Percentiles rank a stretch among this genome's conserved stretches.
phyloP scores from a whole-genome alignment of 2,888 invertebrate species.

The Boloria selene region DNA sequence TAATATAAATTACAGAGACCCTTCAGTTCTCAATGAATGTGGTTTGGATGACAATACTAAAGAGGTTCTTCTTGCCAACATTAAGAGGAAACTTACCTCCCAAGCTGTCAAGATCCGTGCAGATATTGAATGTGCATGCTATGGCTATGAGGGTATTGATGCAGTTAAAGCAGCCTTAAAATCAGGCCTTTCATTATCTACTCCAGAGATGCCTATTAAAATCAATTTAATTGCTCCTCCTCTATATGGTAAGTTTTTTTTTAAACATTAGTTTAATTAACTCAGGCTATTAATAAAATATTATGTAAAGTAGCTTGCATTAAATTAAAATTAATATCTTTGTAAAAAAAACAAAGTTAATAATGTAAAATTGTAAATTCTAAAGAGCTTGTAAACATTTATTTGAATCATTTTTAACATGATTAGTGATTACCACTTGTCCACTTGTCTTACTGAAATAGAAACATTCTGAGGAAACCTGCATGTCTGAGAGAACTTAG shows the following conservation, averaged over 20 bases:
- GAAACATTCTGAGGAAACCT: too few relatives aligned
- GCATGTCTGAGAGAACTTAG: too few relatives aligned
- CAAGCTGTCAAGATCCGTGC: conserved; percentile 84
- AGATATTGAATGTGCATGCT: conserved; percentile 75
- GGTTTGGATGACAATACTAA: conserved; percentile 96
- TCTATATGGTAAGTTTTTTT: conserved; percentile 86
- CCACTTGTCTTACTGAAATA: too few relatives aligned
- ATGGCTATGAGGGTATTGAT: conserved; percentile 98
- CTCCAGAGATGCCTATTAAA: conserved; percentile 97
- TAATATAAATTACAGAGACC: conserved; percentile 86
- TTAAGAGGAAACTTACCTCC: conserved; percentile 96
- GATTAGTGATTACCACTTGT: too few relatives aligned
- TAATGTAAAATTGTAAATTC: too few relatives aligned
- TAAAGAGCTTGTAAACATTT: too few relatives aligned
- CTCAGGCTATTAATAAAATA: too few relatives aligned
- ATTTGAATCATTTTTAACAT: too few relatives aligned
- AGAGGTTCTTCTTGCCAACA: conserved; percentile 95
- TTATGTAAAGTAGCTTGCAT: too few relatives aligned
- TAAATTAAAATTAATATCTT: too few relatives aligned
- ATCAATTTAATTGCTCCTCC: conserved; percentile 99
- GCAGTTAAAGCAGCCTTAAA: conserved; percentile 97
- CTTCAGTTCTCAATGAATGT: conserved; percentile 97
- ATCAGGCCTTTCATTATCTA: conserved; percentile 94
- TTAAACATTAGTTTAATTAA: too few relatives aligned
- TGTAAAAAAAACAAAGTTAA: not conserved